phyloP scores from a whole-genome alignment of 2,888 invertebrate genomes.

The Eilema sororculum region DNA sequence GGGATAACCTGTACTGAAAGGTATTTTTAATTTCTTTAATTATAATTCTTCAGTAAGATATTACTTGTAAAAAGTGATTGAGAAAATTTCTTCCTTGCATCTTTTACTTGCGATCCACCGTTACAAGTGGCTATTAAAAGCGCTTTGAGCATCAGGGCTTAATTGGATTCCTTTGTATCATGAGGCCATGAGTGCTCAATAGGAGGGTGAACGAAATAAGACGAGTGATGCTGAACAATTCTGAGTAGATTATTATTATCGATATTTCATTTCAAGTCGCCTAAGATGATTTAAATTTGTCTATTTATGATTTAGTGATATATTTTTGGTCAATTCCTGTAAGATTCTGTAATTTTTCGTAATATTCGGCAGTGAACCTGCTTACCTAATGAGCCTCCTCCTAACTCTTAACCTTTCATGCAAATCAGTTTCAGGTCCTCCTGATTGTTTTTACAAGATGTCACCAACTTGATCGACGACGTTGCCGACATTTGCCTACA shows the following conservation, averaged over 20 bases:
- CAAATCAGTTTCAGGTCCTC: too few species aligned
- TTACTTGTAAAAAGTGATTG: neutral
- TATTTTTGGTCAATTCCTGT: too few species aligned
- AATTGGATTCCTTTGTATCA: neutral
- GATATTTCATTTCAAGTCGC: neutral
- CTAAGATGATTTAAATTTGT: too few species aligned
- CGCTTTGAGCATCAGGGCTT: neutral
- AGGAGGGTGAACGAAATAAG: neutral
- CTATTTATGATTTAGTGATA: too few species aligned
- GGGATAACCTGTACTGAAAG: neutral
- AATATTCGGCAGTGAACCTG: too few species aligned
- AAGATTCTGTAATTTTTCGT: too few species aligned
- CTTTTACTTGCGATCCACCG: neutral
- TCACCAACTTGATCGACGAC: too few species aligned
- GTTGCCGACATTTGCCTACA: too few species aligned
- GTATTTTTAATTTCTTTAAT: neutral
- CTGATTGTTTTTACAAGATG: too few species aligned
- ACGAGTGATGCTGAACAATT: neutral
- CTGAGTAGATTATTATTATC: neutral
- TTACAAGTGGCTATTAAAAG: neutral
- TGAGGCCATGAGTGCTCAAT: neutral
- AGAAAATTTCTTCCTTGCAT: neutral
- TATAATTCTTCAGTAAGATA: neutral
- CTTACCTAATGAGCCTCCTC: too few species aligned
- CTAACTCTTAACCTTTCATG: too few species aligned